Percentiles rank a stretch among this genome's conserved stretches.
phyloP scores from a whole-genome alignment of 2,113 vertebrate genomes.

The Melanocharis versteri region DNA sequence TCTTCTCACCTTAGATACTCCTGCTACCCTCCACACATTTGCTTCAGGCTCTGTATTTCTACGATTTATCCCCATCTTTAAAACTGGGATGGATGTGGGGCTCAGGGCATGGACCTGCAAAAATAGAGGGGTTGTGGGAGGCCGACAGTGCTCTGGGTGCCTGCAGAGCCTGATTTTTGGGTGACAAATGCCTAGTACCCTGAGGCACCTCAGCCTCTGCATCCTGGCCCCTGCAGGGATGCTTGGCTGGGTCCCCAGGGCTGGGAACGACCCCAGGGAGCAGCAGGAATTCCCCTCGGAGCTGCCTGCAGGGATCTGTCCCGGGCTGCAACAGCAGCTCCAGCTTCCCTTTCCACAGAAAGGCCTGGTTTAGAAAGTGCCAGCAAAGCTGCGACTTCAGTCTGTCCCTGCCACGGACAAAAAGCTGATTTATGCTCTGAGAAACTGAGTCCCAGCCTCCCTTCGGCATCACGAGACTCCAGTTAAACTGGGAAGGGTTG shows the following conservation, averaged over 20 bases:
- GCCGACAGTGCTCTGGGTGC: background rate
- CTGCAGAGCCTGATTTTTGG: background rate
- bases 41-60: background rate
- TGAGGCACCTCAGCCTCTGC: no score
- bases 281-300: background rate
- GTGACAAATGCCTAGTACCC: no score
- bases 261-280: background rate
- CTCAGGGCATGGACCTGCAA: background rate
- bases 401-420: background rate
- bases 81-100: fast-evolving
- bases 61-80: background rate
- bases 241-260: fast-evolving
- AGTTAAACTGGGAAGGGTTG: background rate
- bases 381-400: fast-evolving
- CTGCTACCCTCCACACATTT: fast-evolving
- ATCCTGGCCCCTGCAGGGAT: fast-evolving
- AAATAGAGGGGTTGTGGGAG: fast-evolving
- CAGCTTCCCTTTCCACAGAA: background rate
- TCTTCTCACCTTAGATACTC: fast-evolving
- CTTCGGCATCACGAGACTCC: background rate
- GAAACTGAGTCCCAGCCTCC: background rate
- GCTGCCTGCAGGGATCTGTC: background rate
- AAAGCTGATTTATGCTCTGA: background rate
- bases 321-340: fast-evolving
- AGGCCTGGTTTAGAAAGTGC: background rate